Evolutionary conservation across 2,888 invertebrate genomes (phyloP).

Genomic region (Colostygia pectinataria): DNA sequence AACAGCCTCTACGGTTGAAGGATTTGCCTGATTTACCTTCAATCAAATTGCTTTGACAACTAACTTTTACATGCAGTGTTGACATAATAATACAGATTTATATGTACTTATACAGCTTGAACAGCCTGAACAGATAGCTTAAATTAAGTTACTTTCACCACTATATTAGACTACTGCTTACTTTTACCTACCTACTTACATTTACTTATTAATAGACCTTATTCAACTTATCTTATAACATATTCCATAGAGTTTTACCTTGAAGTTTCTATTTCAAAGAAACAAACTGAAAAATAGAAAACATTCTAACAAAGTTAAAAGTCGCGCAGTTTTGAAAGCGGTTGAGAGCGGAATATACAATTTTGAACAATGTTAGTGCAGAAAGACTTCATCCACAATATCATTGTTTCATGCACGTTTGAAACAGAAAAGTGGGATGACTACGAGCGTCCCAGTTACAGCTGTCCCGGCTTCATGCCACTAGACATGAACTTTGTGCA

Average conservation of each 20-base stretch:
- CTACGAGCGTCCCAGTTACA: slow-evolving; percentile 50
- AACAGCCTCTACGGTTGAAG: slow-evolving; percentile 38
- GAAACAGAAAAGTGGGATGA: slow-evolving; percentile 48
- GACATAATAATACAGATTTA: no score
- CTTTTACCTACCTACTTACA: no score
- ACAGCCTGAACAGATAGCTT: no score
- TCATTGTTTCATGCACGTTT: slow-evolving; percentile 54
- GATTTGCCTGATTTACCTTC: slow-evolving; percentile 43
- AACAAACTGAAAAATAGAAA: slow-evolving; percentile 19
- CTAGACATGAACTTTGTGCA: slow-evolving; percentile 17
- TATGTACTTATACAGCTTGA: no score
- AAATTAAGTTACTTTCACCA: no score
- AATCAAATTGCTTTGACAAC: slow-evolving; percentile 47
- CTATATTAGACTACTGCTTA: no score
- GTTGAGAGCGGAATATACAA: slow-evolving; percentile 32
- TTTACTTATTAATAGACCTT: no score
- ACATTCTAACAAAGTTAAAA: slow-evolving; percentile 34
- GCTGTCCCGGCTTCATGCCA: slow-evolving; percentile 31
- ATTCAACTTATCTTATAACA: neutral
- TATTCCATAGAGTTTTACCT: no score
- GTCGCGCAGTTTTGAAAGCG: slow-evolving; percentile 32
- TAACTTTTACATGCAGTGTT: slow-evolving; percentile 18
- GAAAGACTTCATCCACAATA: slow-evolving; percentile 48
- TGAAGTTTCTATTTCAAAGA: slow-evolving; percentile 1
- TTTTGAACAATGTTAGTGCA: slow-evolving; percentile 42